These are phyloP conservation scores for Drosophila fuyamai DNA, from an alignment of 1,140 invertebrate species.

Conservation along the genomic window DNA sequence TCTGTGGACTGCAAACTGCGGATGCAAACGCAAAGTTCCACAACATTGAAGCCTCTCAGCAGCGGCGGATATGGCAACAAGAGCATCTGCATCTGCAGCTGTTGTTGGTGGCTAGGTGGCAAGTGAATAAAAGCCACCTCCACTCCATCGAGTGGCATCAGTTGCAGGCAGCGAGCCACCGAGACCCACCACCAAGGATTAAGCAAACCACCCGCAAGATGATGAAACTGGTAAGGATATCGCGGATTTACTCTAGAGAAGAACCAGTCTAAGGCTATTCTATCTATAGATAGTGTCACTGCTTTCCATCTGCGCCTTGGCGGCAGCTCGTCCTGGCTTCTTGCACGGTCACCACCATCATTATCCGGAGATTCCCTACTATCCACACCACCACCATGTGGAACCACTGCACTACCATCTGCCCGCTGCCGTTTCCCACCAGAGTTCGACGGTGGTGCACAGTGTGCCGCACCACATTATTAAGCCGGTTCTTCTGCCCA, in stretches of 20 bases:
- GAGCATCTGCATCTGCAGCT: constrained; percentile 72
- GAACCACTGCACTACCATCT: constrained; percentile 80
- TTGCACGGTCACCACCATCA: constrained; percentile 78
- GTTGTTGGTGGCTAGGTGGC: constrained; percentile 41
- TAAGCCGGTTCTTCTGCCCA: constrained; percentile 76
- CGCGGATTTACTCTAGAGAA: neutral
- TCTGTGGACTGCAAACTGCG: constrained; percentile 54
- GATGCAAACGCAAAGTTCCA: constrained; percentile 60
- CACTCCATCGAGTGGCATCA: constrained; percentile 66
- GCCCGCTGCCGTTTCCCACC: constrained; percentile 85
- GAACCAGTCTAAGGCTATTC: neutral
- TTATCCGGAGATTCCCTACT: constrained; percentile 72
- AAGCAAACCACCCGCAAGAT: constrained; percentile 46
- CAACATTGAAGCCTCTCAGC: constrained; percentile 58
- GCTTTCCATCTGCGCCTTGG: constrained; percentile 57
- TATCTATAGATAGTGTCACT: constrained; percentile 48
- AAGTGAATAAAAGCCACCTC: constrained; percentile 76
- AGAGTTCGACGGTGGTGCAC: constrained; percentile 85
- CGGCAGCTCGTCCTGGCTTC: constrained; percentile 71
- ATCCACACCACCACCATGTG: constrained; percentile 57
- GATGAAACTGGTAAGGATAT: constrained; percentile 75
- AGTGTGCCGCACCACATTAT: constrained; percentile 76
- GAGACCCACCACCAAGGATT: constrained; percentile 36
- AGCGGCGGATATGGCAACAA: constrained; percentile 73
- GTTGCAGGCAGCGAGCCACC: constrained; percentile 68